These are phyloP conservation scores for Anarrhichthys ocellatus DNA, from an alignment of 2,113 vertebrate species.

Conservation along the genomic window DNA sequence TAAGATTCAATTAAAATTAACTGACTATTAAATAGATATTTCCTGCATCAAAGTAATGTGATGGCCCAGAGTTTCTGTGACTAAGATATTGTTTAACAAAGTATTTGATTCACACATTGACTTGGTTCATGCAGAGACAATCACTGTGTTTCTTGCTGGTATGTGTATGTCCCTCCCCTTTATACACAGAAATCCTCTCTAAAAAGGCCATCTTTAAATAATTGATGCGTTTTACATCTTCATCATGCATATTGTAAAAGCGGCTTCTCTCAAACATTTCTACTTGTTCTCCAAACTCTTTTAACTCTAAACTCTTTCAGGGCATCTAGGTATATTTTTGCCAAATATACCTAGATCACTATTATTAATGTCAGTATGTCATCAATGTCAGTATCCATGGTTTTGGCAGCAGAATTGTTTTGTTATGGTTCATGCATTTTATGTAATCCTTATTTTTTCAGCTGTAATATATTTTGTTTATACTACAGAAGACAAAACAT, in stretches of 20 bases:
- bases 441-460: not conserved
- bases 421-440: not conserved
- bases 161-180: not conserved
- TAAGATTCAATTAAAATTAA: not conserved
- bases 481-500: not conserved
- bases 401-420: not conserved
- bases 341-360: not conserved
- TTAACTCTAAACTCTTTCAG: slow-evolving; percentile 13
- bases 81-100: not conserved
- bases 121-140: slow-evolving; percentile 16
- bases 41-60: not conserved
- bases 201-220: slow-evolving; percentile 52
- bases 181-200: slow-evolving; percentile 23
- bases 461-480: not conserved
- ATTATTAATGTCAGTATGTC: not conserved
- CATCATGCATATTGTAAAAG: slow-evolving; percentile 55
- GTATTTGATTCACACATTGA: not conserved
- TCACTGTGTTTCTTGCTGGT: not conserved
- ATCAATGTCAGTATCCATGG: not conserved
- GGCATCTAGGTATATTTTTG: not conserved
- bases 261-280: slow-evolving; percentile 23
- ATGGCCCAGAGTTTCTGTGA: not conserved
- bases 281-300: slow-evolving; percentile 11
- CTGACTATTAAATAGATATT: no score
- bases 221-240: slow-evolving; percentile 51